Percentiles rank a stretch among this genome's conserved stretches.
Evolutionary conservation across 2,888 invertebrate species (phyloP).

Genomic region (Plebejus argus): DNA sequence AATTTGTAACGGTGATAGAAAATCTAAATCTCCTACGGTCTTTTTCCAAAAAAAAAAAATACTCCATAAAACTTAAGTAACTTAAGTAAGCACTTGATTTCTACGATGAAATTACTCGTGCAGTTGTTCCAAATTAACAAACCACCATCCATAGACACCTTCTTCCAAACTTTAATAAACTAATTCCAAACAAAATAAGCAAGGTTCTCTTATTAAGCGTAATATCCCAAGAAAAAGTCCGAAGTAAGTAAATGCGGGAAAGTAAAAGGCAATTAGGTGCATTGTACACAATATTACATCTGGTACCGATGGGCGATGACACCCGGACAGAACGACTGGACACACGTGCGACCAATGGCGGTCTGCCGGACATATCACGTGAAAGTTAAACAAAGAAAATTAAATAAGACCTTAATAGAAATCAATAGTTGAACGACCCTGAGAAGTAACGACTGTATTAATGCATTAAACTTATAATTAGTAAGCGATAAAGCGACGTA

Average conservation of each 20-base stretch:
- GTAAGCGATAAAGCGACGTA: too few species aligned
- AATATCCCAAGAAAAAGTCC: slow-evolving; percentile 8
- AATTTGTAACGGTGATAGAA: too few species aligned
- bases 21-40: too few species aligned
- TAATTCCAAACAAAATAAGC: slow-evolving; percentile 14
- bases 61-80: neutral
- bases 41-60: neutral
- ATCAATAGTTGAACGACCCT: neutral
- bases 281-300: slow-evolving; percentile 50
- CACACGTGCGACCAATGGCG: slow-evolving; percentile 50
- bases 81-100: neutral
- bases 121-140: neutral
- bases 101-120: neutral
- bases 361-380: slow-evolving; percentile 46
- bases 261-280: slow-evolving; percentile 61
- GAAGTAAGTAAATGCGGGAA: slow-evolving; percentile 22
- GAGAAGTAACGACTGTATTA: neutral
- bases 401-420: neutral
- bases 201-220: slow-evolving; percentile 22
- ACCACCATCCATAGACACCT: neutral
- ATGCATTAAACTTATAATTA: too few species aligned
- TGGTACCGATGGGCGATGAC: slow-evolving; percentile 63
- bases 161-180: slow-evolving; percentile 17
- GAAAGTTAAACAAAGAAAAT: neutral
- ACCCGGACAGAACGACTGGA: slow-evolving; percentile 52